Percentiles rank a stretch among this genome's conserved stretches.
phyloP scores from a whole-genome alignment of 2,888 invertebrate genomes.

The Cyrtodaria siliqua region DNA sequence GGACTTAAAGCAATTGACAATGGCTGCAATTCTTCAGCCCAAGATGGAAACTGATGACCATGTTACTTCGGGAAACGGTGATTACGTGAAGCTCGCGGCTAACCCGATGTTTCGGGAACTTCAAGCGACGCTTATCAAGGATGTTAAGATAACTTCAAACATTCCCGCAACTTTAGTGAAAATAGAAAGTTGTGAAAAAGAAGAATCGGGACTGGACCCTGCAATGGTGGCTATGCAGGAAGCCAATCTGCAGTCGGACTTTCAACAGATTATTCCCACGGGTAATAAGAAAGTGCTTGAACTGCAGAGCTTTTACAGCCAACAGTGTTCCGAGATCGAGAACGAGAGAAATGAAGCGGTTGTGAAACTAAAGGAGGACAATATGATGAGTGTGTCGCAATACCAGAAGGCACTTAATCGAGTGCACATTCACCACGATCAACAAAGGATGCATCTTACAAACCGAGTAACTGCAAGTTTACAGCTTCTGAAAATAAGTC shows the following conservation, averaged over 20 bases:
- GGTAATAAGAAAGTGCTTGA: conserved; percentile 73
- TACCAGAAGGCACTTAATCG: conserved; percentile 63
- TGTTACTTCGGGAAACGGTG: conserved; percentile 25
- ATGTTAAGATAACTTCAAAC: conserved; percentile 62
- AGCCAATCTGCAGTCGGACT: conserved; percentile 79
- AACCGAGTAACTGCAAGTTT: conserved; percentile 76
- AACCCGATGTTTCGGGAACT: conserved; percentile 81
- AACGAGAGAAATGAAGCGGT: conserved; percentile 75
- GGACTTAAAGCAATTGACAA: too few species aligned
- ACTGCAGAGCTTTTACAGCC: conserved; percentile 77
- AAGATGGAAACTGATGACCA: conserved; percentile 1
- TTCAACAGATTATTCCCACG: conserved; percentile 71
- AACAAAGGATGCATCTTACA: conserved; percentile 76
- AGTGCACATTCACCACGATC: conserved; percentile 73
- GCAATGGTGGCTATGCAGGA: conserved; percentile 78
- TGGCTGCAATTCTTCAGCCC: conserved; percentile 48
- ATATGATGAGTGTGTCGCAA: conserved; percentile 54
- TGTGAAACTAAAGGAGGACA: conserved; percentile 61
- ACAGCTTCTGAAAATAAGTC: conserved; percentile 73
- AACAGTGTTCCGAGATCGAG: conserved; percentile 75
- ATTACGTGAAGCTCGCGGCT: conserved; percentile 65
- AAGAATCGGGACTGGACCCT: conserved; percentile 52
- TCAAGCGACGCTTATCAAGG: conserved; percentile 71
- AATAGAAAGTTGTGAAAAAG: conserved; percentile 18
- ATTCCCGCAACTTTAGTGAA: conserved; percentile 42